A percentile compares a stretch with the other conserved stretches of the same genome.
phyloP scores from a whole-genome alignment of 2,888 invertebrate genomes.

The Chrysina gloriosa region DNA sequence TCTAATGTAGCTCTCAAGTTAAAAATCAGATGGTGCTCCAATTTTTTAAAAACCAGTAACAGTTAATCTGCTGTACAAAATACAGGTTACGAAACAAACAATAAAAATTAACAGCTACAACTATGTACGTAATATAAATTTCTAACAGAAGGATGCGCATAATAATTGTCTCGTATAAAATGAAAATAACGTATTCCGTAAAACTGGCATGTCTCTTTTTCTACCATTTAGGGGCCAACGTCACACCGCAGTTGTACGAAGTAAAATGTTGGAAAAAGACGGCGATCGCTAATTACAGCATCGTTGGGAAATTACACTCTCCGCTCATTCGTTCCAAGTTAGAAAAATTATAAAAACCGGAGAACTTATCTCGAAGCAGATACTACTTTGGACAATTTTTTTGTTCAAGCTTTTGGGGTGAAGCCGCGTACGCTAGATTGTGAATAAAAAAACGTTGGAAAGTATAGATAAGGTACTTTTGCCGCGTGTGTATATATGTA shows the following conservation, averaged over 20 bases:
- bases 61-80: no score
- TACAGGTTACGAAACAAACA: no score
- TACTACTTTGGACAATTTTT: conserved; percentile 24
- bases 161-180: conserved; percentile 1
- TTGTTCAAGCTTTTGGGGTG: conserved; percentile 3
- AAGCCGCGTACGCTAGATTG: not conserved
- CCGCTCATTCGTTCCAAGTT: not conserved
- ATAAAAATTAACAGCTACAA: not conserved
- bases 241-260: conserved; percentile 10
- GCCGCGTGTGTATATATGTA: no score
- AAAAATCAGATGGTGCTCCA: no score
- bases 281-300: conserved; percentile 23
- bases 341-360: conserved; percentile 31
- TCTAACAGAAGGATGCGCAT: not conserved
- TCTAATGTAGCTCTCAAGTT: no score
- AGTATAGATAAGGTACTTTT: conserved; percentile 33
- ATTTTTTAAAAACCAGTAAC: no score
- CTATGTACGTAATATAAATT: not conserved
- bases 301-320: conserved; percentile 29
- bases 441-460: conserved; percentile 30
- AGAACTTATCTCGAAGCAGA: conserved; percentile 27
- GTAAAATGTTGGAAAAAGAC: not conserved
- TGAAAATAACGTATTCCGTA: not conserved
- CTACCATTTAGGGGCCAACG: not conserved
- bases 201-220: conserved; percentile 9